phyloP scores from a whole-genome alignment of 2,797 vertebrate species.

The Syncerus caffer region DNA sequence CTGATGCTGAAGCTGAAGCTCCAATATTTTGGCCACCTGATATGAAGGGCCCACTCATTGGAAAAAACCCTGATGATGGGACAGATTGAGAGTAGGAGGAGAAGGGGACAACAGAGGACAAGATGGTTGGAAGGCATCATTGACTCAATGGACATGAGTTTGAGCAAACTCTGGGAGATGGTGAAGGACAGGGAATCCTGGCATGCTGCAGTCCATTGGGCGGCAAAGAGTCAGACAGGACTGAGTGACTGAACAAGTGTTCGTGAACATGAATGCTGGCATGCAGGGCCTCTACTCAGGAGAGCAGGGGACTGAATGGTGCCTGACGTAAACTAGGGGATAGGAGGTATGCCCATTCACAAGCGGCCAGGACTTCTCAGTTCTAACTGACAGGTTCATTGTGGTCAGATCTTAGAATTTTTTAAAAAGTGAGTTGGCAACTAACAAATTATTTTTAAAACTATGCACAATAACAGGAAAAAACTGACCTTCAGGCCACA shows the following conservation, averaged over 20 bases:
- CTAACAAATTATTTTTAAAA: slow-evolving; percentile 27
- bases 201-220: background rate
- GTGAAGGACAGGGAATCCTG: background rate
- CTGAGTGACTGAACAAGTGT: background rate
- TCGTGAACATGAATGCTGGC: background rate
- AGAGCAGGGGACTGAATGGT: background rate
- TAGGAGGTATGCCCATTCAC: background rate
- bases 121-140: background rate
- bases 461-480: background rate
- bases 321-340: background rate
- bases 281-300: background rate
- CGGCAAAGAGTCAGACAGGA: background rate
- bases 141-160: background rate
- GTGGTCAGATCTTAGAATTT: background rate
- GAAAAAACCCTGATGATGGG: background rate
- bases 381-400: background rate
- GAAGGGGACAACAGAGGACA: background rate
- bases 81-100: background rate
- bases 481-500: background rate
- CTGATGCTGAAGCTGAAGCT: background rate
- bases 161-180: background rate
- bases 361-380: slow-evolving; percentile 6
- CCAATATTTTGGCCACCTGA: background rate
- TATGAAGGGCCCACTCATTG: background rate
- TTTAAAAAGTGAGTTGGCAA: background rate